Evolutionary conservation across 2,888 invertebrate species (phyloP).

Genomic region (Fragum whitleyi): DNA sequence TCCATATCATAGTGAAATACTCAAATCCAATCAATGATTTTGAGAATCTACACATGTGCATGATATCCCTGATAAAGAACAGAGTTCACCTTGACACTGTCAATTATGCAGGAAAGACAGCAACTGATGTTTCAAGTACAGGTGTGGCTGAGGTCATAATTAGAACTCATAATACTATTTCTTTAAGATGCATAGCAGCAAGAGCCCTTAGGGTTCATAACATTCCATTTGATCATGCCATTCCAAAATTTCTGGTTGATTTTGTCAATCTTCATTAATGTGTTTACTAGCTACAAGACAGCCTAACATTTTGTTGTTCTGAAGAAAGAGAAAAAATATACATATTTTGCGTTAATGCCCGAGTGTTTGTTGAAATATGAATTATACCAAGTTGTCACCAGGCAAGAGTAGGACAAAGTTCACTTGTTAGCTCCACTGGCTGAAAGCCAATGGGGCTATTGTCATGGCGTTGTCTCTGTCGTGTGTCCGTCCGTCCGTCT

Average conservation of each 20-base stretch:
- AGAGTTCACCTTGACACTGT: conserved; percentile 94
- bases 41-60: conserved; percentile 87
- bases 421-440: too few relatives aligned
- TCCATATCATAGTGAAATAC: conserved; percentile 90
- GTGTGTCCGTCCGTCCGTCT: too few relatives aligned
- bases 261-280: conserved; percentile 80
- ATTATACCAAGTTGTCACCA: too few relatives aligned
- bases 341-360: too few relatives aligned
- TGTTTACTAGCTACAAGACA: too few relatives aligned
- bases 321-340: too few relatives aligned
- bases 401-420: too few relatives aligned
- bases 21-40: conserved; percentile 86
- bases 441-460: too few relatives aligned
- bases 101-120: conserved; percentile 78
- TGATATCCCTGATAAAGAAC: conserved; percentile 90
- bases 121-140: conserved; percentile 84
- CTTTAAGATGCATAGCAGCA: conserved; percentile 81
- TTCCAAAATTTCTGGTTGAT: conserved; percentile 79
- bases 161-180: conserved; percentile 87
- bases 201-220: conserved; percentile 89
- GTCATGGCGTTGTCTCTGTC: too few relatives aligned
- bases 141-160: conserved; percentile 92
- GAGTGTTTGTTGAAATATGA: too few relatives aligned
- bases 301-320: too few relatives aligned
- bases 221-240: conserved; percentile 71